Evolutionary conservation across 1,140 invertebrate genomes (phyloP), one percentile per base, ranked within the genome.

Genomic region (Thereuonema tuberculata): DNA sequence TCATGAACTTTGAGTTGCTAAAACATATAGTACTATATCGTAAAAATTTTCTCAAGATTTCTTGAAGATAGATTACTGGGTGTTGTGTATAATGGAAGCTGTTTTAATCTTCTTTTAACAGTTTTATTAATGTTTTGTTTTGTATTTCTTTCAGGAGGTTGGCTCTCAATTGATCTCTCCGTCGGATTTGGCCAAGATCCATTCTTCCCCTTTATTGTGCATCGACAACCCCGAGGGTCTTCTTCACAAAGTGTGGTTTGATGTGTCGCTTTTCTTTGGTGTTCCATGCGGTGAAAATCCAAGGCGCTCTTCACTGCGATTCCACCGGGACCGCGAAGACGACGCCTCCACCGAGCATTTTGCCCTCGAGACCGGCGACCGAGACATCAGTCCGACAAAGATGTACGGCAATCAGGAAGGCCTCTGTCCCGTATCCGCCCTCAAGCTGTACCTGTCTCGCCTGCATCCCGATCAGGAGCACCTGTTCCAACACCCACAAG

Each of bases 231-330:
- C 53, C 3, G 53, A 55, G 27, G 53, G 53, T 21, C 27, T 55
- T 9, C 21, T 55, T 26, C 53, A 55, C 27, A 55, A 55, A 55
- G 53, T 55, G 3, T 55, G 53, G 53, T 55, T 55, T 55, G 53
- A 55, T 29, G 14, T 28, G 2, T 28, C 3, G 5, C 26, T 55
- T 14, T 55, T 9, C 21, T 23, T 55, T 3, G 53, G 53, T 17
- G 27, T 55, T 28, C 14, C 28, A 26, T 55, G 26, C 27, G 53
- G 53, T 27, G 25, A 55, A 25, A 55, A 55, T 55, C 53, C 53
- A 5, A n/a, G n/a, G n/a, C n/a, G n/a, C n/a, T n/a, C n/a, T n/a
- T 27, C 53, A 14, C 3, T 27, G 9, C 53, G 17, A 14, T 55
- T 5, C 14, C 21, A 26, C 2, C 25, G 27, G 23, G 25, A 5